A percentile compares a stretch with the other conserved stretches of the same genome.
Evolutionary conservation across 2,888 invertebrate species (phyloP).

Genomic region (Meteorus cinctellus): DNA sequence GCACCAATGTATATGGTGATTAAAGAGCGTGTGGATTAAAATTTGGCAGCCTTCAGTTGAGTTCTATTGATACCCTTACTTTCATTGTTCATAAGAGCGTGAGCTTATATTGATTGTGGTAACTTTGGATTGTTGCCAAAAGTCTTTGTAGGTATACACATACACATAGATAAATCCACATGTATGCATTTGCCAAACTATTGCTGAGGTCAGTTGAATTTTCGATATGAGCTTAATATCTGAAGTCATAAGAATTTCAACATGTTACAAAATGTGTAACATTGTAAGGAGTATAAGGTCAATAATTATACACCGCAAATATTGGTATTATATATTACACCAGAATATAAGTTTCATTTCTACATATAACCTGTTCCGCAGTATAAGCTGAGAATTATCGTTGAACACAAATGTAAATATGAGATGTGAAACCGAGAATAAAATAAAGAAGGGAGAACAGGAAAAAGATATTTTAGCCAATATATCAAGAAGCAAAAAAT

Average conservation of each 20-base stretch:
- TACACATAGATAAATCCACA: neutral
- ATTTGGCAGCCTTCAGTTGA: neutral
- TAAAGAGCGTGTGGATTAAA: neutral
- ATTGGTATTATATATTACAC: no score
- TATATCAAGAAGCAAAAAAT: neutral
- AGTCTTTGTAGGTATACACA: constrained; percentile 39
- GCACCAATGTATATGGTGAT: neutral
- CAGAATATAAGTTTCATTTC: no score
- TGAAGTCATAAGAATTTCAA: no score
- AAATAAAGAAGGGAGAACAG: neutral
- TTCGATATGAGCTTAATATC: no score
- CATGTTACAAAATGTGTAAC: no score
- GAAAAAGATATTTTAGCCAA: neutral
- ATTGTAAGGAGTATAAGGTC: no score
- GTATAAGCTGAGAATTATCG: no score
- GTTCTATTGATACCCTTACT: constrained; percentile 30
- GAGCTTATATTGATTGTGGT: constrained; percentile 63
- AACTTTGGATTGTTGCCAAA: constrained; percentile 65
- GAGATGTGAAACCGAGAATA: neutral
- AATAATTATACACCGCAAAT: no score
- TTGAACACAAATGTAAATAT: no score
- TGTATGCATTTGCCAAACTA: neutral
- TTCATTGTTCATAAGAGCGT: constrained; percentile 43
- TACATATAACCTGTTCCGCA: no score
- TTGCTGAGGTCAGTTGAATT: neutral